phyloP scores from a whole-genome alignment of 1,140 invertebrate species.

The Cecropterus lyciades region DNA sequence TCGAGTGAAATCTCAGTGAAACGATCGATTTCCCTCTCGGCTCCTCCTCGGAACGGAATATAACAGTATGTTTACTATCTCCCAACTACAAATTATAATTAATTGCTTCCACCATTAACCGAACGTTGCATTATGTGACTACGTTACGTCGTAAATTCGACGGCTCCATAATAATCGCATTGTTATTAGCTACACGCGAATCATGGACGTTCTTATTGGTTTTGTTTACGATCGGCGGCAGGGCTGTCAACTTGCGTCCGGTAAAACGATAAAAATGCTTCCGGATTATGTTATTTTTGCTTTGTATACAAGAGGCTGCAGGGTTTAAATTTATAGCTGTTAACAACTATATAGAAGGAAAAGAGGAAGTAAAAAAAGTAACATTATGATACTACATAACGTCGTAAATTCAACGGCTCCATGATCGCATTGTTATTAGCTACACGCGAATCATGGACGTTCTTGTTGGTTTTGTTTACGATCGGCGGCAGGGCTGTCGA shows the following conservation, averaged over 20 bases:
- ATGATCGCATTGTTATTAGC: slow-evolving; percentile 25
- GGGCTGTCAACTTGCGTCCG: too few relatives aligned
- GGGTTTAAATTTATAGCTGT: too few relatives aligned
- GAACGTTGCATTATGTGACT: slow-evolving; percentile 7
- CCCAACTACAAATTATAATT: slow-evolving; percentile 8
- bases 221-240: slow-evolving; percentile 19
- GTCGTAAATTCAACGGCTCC: slow-evolving; percentile 26
- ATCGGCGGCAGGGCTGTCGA: slow-evolving; percentile 19
- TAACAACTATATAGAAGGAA: too few relatives aligned
- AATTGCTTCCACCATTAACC: slow-evolving; percentile 16
- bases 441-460: slow-evolving; percentile 24
- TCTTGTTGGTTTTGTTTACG: slow-evolving; percentile 19
- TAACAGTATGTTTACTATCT: slow-evolving; percentile 1
- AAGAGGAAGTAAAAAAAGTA: too few relatives aligned
- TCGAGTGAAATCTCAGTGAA: slow-evolving; percentile 1
- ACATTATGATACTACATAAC: slow-evolving; percentile 16
- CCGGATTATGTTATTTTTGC: too few relatives aligned
- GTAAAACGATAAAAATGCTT: too few relatives aligned
- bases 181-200: slow-evolving; percentile 28
- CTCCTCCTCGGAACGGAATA: slow-evolving; percentile 10
- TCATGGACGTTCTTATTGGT: slow-evolving; percentile 11
- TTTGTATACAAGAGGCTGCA: too few relatives aligned
- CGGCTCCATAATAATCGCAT: slow-evolving; percentile 23
- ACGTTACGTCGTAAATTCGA: slow-evolving; percentile 32
- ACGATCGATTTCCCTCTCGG: slow-evolving; percentile 8